A percentile compares a stretch with the other conserved stretches of the same genome.
Conservation (phyloP, 2,113 vertebrate genomes). For the Xyrauchen texanus region DNA sequence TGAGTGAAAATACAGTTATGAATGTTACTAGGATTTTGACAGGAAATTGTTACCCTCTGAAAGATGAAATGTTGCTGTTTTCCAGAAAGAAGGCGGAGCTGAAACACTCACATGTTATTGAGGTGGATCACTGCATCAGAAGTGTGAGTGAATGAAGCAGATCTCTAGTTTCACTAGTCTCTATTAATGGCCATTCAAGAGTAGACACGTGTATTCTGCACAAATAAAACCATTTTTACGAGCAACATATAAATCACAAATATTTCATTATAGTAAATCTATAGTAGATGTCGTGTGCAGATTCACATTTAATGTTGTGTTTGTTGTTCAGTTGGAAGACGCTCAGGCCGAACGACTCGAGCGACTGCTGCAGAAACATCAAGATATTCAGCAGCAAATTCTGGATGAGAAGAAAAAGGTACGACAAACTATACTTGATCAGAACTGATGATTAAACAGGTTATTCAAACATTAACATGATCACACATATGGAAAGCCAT, state of each 20-base stretch:
- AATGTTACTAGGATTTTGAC: too few relatives aligned
- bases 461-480: background rate
- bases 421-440: conserved; percentile 41
- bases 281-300: background rate
- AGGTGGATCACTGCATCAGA: conserved; percentile 96
- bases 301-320: background rate
- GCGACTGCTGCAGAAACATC: conserved; percentile 90
- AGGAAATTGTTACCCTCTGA: too few relatives aligned
- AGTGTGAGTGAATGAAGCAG: conserved; percentile 75
- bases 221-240: too few relatives aligned
- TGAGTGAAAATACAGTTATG: too few relatives aligned
- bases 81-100: conserved; percentile 94
- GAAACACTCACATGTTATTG: conserved; percentile 94
- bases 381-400: conserved; percentile 96
- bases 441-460: too few relatives aligned
- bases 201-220: too few relatives aligned
- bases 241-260: too few relatives aligned
- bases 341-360: conserved; percentile 94
- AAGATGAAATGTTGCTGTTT: background rate
- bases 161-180: too few relatives aligned
- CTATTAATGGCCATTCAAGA: too few relatives aligned
- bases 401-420: conserved; percentile 97
- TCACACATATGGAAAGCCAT: background rate
- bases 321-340: conserved; percentile 84
- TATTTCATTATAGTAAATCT: background rate